Base-by-base conservation (phyloP, 1,140 invertebrate species). In the Drosophila repletoides region DNA sequence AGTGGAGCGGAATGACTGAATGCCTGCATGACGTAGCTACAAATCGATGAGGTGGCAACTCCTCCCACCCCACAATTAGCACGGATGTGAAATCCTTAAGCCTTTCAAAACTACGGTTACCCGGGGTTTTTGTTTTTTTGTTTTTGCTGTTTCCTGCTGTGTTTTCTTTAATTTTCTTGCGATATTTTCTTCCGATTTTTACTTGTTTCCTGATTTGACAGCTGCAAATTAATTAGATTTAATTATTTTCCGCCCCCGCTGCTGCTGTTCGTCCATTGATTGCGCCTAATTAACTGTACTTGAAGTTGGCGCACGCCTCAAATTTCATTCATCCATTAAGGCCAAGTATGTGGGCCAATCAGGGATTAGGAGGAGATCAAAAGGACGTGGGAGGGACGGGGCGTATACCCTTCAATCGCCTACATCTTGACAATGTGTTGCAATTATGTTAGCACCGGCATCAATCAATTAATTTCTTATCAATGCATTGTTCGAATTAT, bases 181-280 rank as follows among this genome's bases (percentile, higher is more conserved):
- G n/a, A n/a, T n/a, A n/a, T n/a, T n/a, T 52, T 31, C 15, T 29
- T 10, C 5, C 10, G 7, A 6, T 52, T 31, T 36, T 61, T n/a
- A n/a, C 15, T 51, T 36, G 19, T 12, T 9, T 19, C 41, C 12
- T 56, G 53, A 69, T 84, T 84, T 84, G 80, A 86, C 74, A 84
- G 80, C 79, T 79, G 74, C 74, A 86, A 84, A 84, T 84, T 84
- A 84, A 84, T 84, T 84, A 86, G 79, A 86, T 84, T 84, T 86
- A 84, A 84, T 84, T 84, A 84, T 84, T 84, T 77, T 73, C 59
- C 49, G 48, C 61, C 55, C 33, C 61, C 33, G 33, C 48, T 15
- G 21, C 19, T 21, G 12, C 29, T 24, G 14, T 59, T 64, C 53
- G 51, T 43, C 21, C 55, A 69, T 81, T 84, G 80, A 84, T 84